phyloP scores from a whole-genome alignment of 2,888 invertebrate genomes.

The Galeopsomyia nigrocyanea region DNA sequence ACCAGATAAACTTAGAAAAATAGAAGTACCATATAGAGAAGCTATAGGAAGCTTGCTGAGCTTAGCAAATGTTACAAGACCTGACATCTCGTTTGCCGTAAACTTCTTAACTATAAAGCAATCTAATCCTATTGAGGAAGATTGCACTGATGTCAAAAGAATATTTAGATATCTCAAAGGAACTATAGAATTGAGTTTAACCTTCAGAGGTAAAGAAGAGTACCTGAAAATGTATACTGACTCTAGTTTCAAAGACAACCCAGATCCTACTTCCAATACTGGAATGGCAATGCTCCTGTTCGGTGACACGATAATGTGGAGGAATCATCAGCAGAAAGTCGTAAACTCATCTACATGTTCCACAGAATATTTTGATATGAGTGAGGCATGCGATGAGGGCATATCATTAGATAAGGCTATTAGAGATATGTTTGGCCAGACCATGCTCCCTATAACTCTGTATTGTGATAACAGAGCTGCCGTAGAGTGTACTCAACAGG shows the following conservation, averaged over 20 bases:
- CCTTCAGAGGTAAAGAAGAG: slow-evolving; percentile 13
- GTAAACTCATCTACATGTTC: slow-evolving; percentile 48
- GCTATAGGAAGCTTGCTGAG: slow-evolving; percentile 51
- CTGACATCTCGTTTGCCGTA: slow-evolving; percentile 43
- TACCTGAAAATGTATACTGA: slow-evolving; percentile 36
- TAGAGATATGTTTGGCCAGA: slow-evolving; percentile 15
- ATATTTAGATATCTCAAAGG: slow-evolving; percentile 44
- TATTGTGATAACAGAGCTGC: slow-evolving; percentile 40
- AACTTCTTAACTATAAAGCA: slow-evolving; percentile 40
- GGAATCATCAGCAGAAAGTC: slow-evolving; percentile 44
- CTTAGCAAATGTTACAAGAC: slow-evolving; percentile 43
- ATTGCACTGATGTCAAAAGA: slow-evolving; percentile 46
- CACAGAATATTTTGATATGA: slow-evolving; percentile 49
- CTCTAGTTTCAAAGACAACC: slow-evolving; percentile 44
- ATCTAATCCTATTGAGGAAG: slow-evolving; percentile 42
- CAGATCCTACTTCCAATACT: slow-evolving; percentile 36
- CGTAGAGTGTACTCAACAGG: slow-evolving; percentile 44
- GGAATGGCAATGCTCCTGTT: slow-evolving; percentile 41
- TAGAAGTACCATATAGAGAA: slow-evolving; percentile 48
- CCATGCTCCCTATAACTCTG: slow-evolving; percentile 36
- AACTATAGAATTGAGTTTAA: slow-evolving; percentile 34
- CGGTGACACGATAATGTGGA: slow-evolving; percentile 46
- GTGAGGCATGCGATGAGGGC: slow-evolving; percentile 45
- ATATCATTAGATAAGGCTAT: slow-evolving; percentile 43
- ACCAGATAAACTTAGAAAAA: not conserved